Base-by-base conservation (phyloP, 2,888 invertebrate genomes). In the Parnassius apollo region DNA sequence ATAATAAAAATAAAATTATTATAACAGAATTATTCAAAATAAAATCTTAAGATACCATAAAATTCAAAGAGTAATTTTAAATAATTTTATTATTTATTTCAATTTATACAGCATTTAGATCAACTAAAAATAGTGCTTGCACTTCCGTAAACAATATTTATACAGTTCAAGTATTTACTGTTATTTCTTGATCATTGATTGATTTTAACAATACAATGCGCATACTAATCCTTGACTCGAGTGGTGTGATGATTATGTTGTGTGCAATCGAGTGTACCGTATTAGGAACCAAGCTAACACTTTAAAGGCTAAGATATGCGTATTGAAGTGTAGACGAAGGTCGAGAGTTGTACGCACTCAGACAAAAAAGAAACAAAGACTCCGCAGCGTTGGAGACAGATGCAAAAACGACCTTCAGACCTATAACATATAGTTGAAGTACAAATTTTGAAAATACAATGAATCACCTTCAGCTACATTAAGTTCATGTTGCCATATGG, bases 241-340 rank as follows among this genome's bases (percentile, higher is more conserved):
- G 56, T 56, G 56, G 9, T n/a, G 18, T 18, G 56, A 61, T 57
- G 51, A 57, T 61, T 56, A 44, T 45, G 51, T 57, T 18, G 46
- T 45, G 51, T n/a, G 3, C 57, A 13, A 18, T 57, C 56, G 25
- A 56, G 61, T 61, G 46, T 55, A 55, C 55, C 51, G 45, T 51
- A 57, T 61, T 56, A 51, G 45, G 61, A 50, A 51, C 56, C 22
- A 8, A 48, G 13, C 25, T 44, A 13, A 9, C 50, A 51, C 58
- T 42, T 35, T 54, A 48, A 42, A 35, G 53, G 48, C 18, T 57
- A 51, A 57, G 57, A 62, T 62, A 62, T 25, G 62, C 42, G 25
- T 22, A 10, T 12, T 57, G 35, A 13, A 61, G 56, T 61, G 42
- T 18, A 13, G 8, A 25, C 49, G 49, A 60, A 59, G 60, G 50